Evolutionary conservation across 1,140 invertebrate species (phyloP), one percentile per base, ranked within the genome.

Genomic region (Drosophila arawakana): DNA sequence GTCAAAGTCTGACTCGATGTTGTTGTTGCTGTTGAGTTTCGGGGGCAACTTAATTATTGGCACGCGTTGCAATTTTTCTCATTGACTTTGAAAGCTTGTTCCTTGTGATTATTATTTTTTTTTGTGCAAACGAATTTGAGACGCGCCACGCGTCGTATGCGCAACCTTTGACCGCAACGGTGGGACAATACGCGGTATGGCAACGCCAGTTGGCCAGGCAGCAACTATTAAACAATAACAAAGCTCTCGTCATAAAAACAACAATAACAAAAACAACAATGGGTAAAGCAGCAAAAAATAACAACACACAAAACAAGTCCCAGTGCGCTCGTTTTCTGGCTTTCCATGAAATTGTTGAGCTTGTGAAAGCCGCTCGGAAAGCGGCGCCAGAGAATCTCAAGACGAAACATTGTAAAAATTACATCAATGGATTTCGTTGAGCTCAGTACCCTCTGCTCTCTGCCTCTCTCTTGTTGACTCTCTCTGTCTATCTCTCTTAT

Each of bases 61-160:
- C 84, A 89, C 84, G 84, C 84, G 84, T 55, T 89, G 81, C 84
- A 84, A 88, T 88, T 86, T 88, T 86, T 82, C 73, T 66, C 80
- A 77, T 86, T 86, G 82, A 82, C 68, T 82, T 86, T 55, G 41
- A 41, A 46, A 49, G 67, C 63, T 47, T 49, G 52, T 63, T 39
- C 15, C 57, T 13, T 41, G 13, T 15, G 18, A 18, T 57, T 21
- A 6, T 57, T 13, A 34, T 34, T 13, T 54, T 41, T n/a, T 41
- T 18, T 30, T 49, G 37, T 35, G 3, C 21, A 21, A 37, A 50
- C 60, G 74, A 73, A 77, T 76, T 67, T 58, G 75, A 74, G 70
- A 78, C 61, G 70, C 57, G 84, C 80, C 84, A 89, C 83, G 83
- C 89, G 84, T 63, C 83, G 83, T 80, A 88, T 88, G 74, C 76